Conservation (phyloP, 2,113 vertebrate species). For the Lanius collurio region DNA sequence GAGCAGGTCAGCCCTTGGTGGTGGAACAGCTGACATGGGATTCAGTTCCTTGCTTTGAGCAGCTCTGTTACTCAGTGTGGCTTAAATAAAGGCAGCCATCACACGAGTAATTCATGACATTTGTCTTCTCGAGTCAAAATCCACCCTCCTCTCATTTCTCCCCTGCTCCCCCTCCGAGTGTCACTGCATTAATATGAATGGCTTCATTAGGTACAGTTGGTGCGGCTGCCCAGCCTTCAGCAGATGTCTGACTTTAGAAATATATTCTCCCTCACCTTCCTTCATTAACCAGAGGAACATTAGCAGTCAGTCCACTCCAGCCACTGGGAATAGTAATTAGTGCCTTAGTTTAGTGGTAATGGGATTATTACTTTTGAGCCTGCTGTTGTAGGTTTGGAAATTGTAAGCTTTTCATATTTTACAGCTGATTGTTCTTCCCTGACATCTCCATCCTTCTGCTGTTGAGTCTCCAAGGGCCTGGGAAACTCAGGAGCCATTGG, state of each 20-base stretch:
- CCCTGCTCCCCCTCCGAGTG: constrained; percentile 11
- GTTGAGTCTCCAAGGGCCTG: not conserved
- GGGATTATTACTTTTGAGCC: constrained; percentile 60
- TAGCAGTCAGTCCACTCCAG: constrained; percentile 56
- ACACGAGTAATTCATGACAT: not conserved
- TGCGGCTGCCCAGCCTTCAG: constrained; percentile 34
- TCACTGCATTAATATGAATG: constrained; percentile 45
- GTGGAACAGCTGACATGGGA: not conserved
- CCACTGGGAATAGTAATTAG: constrained; percentile 62
- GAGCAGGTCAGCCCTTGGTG: not conserved
- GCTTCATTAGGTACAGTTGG: constrained; percentile 53
- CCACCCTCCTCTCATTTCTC: not conserved
- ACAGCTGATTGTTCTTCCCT: constrained; percentile 56
- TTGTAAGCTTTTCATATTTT: constrained; percentile 61
- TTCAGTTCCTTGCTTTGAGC: not conserved
- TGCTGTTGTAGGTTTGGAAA: constrained; percentile 50
- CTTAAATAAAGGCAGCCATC: not conserved
- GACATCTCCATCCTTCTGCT: constrained; percentile 62
- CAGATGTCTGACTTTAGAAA: constrained; percentile 52
- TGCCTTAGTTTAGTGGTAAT: constrained; percentile 60
- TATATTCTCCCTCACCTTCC: constrained; percentile 51
- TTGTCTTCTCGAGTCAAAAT: constrained; percentile 4
- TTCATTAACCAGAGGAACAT: constrained; percentile 59
- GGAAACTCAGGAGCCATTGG: not conserved
- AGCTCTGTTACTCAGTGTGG: not conserved